Evolutionary conservation across 2,113 vertebrate species (phyloP), one percentile per base, ranked within the genome.

Genomic region (Solenodon paradoxus): DNA sequence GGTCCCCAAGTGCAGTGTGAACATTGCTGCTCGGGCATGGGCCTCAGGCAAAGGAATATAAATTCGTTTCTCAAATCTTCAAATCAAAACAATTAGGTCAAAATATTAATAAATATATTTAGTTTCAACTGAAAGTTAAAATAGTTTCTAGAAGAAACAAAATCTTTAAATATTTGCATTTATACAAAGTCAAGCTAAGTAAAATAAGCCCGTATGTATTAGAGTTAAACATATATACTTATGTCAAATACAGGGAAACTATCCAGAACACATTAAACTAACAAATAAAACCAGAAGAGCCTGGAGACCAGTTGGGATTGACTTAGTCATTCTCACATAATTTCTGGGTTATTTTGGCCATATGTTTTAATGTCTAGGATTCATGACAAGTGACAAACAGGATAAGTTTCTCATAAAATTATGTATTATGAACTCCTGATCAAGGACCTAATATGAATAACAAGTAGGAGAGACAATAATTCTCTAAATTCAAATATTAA

Each of bases 11-110:
- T 99, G 99, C 87, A 99, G 98, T 94, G 98, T 99, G 97, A 99
- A 99, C 99, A 99, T 99, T 32, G 99, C 98, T 95, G 98, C 87
- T 74, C 99, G 99, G 59, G 99, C 99, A 0, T 99, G 99, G 75
- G 99, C 99, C 96, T 99, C 99, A 6, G 99, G 99, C 97, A 99
- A 98, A 35, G 99, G 99, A 97, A 99, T 99, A 97, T 99, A 99
- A 98, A 99, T 99, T 66, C 99, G 99, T 92, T 99, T 99, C 98
- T 99, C 99, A 98, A 99, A 99, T 98, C 99, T 99, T 92, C 79
- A 92, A 77, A 85, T 95, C 88, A 94, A 75, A 71, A 89, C 80
- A 57, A 88, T 92, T 15, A 93, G 7, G 72, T 40, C 32, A 80
- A 61, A 30, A 68, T 74, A 78, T 90, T 74, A 88, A 89, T 38